Base-by-base conservation (phyloP, 2,797 vertebrate species). In the Cyprinella venusta region DNA sequence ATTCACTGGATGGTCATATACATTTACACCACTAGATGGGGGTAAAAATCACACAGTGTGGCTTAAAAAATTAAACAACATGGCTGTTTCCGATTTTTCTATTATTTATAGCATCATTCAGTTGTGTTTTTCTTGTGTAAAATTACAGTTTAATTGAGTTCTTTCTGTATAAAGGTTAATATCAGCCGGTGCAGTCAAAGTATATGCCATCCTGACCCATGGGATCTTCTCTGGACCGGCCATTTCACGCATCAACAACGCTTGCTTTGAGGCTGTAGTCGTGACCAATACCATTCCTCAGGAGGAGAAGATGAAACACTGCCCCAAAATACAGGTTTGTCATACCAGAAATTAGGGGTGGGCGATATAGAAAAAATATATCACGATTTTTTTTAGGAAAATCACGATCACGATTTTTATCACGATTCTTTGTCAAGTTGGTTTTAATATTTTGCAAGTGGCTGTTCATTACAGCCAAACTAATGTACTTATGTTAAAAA, bases 231-330 rank as follows among this genome's bases (percentile, higher is more conserved):
- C 98, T 79, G 98, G 97, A 10, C 97, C 98, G 0, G 98, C 98
- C 48, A 99, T 99, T 89, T 97, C 97, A 2, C 96, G 98, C 10
- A 99, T 99, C 92, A 99, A 99, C 92, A 98, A 97, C 1, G 97
- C 98, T 40, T 97, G 97, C 89, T 99, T 99, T 89, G 98, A 99
- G 91, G 98, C 98, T 12, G 98, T 99, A 69, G 98, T 99, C 6
- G 98, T 99, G 86, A 99, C 98, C 79, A 99, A 99, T 88, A 99
- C 98, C 69, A 99, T 99, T 91, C 98, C 97, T 89, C 98, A 99
- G 89, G 98, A 99, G 92, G 98, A 99, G 89, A 99, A 99, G 92
- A 99, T 99, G 95, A 99, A 97, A 79, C 97, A 99, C 82, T 99
- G 98, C 91, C 93, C 97, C 78, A 99, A 99, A 94, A 99, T 99